Percentiles rank a stretch among this genome's conserved stretches.
Evolutionary conservation across 2,113 vertebrate genomes (phyloP).

Genomic region (Microtus oregoni): DNA sequence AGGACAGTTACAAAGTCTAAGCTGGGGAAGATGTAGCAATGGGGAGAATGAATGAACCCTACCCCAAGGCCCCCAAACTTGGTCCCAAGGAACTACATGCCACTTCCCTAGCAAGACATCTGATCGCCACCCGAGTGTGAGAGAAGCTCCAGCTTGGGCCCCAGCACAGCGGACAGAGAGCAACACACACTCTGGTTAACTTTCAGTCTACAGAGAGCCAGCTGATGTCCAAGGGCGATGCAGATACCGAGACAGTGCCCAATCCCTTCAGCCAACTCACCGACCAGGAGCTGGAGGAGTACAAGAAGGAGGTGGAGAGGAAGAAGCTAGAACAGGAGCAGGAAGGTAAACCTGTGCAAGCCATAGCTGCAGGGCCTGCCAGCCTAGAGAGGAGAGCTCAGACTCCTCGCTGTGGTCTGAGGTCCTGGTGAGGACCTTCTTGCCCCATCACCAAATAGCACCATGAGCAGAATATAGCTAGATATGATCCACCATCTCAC

Average conservation of each 20-base stretch:
- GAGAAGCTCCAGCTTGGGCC: conserved; percentile 50
- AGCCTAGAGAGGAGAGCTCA: not conserved
- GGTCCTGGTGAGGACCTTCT: not conserved
- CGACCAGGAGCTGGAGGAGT: conserved; percentile 97
- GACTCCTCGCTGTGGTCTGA: not conserved
- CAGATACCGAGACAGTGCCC: conserved; percentile 79
- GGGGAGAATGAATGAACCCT: conserved; percentile 3
- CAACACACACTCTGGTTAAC: conserved; percentile 66
- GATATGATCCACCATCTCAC: not conserved
- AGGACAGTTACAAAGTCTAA: conserved; percentile 32
- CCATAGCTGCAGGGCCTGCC: not conserved
- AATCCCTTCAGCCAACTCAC: conserved; percentile 98
- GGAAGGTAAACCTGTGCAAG: conserved; percentile 86
- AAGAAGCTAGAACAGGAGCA: conserved; percentile 90
- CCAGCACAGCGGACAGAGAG: not conserved
- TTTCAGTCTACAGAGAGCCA: conserved; percentile 92
- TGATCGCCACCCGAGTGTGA: conserved; percentile 64
- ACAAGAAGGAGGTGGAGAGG: conserved; percentile 96
- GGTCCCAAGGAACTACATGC: conserved; percentile 64
- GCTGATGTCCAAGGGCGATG: conserved; percentile 81
- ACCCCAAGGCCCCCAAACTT: conserved; percentile 16
- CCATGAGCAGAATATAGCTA: not conserved
- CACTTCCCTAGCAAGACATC: conserved; percentile 47
- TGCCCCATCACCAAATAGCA: not conserved
- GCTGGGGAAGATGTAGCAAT: not conserved